Evolutionary conservation across 2,113 vertebrate genomes (phyloP), one percentile per base, ranked within the genome.

Genomic region (Bos indicus): DNA sequence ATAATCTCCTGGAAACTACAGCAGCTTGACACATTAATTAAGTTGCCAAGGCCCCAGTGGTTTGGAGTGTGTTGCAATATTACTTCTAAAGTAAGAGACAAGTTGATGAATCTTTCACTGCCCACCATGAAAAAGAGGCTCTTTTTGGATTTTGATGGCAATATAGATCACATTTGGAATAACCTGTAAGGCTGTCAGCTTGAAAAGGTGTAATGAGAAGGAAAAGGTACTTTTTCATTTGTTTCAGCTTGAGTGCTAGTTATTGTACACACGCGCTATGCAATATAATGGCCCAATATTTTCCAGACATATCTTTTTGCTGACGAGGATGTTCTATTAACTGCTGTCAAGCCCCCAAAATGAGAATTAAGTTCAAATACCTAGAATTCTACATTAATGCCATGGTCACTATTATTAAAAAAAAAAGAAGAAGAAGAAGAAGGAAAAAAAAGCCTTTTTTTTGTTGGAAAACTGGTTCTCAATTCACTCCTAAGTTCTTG

Each of bases 1-100:
- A 62, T 67, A 91, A 95, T 94, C 48, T n/a, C 16, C 48, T 30
- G n/a, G 48, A 57, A 97, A 67, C 30, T 40, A 54, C 13, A 86
- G 83, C 21, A 48, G 19, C 16, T 85, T 88, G 83, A 91, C 80
- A 97, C 30, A 60, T 87, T 84, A 94, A 94, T 98, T 96, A 94
- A 95, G 43, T 71, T 86, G 17, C 56, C 19, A 83, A 51, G 43
- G 3, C 26, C 88, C 67, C 17, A 54, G 64, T 74, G 16, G 81
- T 85, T 95, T 89, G 56, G 26, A 94, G 54, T 62, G 71, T 43
- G 26, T 56, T 95, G 46, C 33, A 40, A 86, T 89, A 91, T 71
- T 89, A 78, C 46, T 89, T 83, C 16, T 54, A 82, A 88, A 33
- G 54, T 89, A 56, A 97, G 54, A 96, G 74, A 91, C 87, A 97